A percentile compares a stretch with the other conserved stretches of the same genome.
Conservation (phyloP, 2,888 invertebrate species). For the Eucriotettix oculatus region DNA sequence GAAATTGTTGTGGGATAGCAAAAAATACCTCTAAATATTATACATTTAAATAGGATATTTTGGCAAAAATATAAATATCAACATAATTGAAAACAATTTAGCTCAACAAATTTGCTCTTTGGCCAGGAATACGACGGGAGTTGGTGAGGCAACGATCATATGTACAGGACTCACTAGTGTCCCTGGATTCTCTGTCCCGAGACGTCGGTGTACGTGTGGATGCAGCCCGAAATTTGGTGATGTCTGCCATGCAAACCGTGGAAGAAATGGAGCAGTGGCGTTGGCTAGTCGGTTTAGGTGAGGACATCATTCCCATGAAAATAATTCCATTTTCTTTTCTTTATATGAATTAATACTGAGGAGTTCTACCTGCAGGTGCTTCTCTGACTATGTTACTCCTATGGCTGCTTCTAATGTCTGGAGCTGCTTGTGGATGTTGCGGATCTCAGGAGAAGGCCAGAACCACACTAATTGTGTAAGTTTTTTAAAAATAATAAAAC, state of each 20-base stretch:
- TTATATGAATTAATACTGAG: no score
- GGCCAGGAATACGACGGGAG: conserved; percentile 38
- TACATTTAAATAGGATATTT: no score
- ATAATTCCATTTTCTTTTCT: neutral
- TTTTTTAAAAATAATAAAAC: neutral
- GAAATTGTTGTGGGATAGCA: no score
- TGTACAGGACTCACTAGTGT: conserved; percentile 38
- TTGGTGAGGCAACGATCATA: conserved; percentile 36
- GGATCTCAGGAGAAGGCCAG: conserved; percentile 25
- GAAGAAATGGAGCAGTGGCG: conserved; percentile 43
- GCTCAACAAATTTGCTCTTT: no score
- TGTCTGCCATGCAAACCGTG: conserved; percentile 25
- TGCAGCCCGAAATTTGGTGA: conserved; percentile 25
- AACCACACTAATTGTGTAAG: conserved; percentile 22
- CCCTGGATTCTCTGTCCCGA: conserved; percentile 39
- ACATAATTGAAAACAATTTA: no score
- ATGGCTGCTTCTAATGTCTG: conserved; percentile 32
- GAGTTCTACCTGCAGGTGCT: conserved; percentile 22
- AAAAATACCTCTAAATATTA: no score
- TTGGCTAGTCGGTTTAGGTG: conserved; percentile 46
- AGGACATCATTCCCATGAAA: conserved; percentile 5
- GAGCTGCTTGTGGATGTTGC: conserved; percentile 25
- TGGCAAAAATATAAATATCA: no score
- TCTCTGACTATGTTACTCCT: conserved; percentile 31
- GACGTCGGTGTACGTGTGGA: conserved; percentile 32